phyloP scores from a whole-genome alignment of 1,140 invertebrate species.

The Aphaenogaster ashmeadi region DNA sequence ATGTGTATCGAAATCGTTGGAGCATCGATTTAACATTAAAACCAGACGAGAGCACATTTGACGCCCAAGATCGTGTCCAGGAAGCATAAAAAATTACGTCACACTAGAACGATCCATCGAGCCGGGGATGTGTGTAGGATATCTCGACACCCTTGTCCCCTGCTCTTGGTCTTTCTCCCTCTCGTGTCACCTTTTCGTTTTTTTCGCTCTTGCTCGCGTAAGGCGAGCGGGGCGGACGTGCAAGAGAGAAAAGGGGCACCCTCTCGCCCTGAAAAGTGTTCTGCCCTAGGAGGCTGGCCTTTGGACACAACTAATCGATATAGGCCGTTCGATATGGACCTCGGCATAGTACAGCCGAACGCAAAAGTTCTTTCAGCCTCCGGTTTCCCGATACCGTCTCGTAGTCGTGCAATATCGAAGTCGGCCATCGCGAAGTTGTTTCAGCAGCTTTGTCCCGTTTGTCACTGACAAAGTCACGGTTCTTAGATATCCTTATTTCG shows the following conservation, averaged over 20 bases:
- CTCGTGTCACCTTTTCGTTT: constrained; percentile 27
- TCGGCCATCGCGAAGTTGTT: constrained; percentile 53
- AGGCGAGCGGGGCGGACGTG: constrained; percentile 50
- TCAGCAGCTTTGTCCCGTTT: constrained; percentile 33
- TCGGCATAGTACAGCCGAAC: constrained; percentile 66
- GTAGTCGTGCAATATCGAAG: constrained; percentile 41
- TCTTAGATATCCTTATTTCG: constrained; percentile 6
- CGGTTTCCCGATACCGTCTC: not conserved
- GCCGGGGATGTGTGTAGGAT: constrained; percentile 36
- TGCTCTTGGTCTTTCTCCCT: constrained; percentile 8
- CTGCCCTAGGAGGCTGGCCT: constrained; percentile 74
- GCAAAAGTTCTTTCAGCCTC: constrained; percentile 63
- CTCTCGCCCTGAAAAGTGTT: constrained; percentile 73
- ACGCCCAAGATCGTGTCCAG: constrained; percentile 66
- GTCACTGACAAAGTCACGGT: constrained; percentile 9
- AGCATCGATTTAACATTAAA: constrained; percentile 56
- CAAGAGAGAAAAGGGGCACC: constrained; percentile 66
- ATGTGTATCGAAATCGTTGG: not conserved
- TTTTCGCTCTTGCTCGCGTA: constrained; percentile 48
- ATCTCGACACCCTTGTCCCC: constrained; percentile 29
- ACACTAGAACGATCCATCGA: constrained; percentile 72
- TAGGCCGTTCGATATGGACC: constrained; percentile 75
- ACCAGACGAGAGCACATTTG: constrained; percentile 56
- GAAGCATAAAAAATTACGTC: constrained; percentile 74
- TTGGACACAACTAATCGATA: constrained; percentile 77